A percentile compares a stretch with the other conserved stretches of the same genome.
Conservation (phyloP, 1,140 invertebrate species). For the Penaeus indicus region DNA sequence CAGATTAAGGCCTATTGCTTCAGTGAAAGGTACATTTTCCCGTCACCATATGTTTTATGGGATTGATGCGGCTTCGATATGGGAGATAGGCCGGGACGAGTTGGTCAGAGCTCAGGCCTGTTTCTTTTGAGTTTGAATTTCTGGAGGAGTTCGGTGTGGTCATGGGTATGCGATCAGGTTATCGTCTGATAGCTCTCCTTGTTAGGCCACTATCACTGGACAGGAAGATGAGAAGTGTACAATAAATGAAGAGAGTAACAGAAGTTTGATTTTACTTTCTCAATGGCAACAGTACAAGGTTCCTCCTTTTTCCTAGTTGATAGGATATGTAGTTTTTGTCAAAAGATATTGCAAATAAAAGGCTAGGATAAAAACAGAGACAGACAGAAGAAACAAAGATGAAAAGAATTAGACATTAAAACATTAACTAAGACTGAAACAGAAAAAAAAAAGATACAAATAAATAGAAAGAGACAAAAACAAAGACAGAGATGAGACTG, state of each 20-base stretch:
- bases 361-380: not conserved
- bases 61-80: conserved; percentile 95
- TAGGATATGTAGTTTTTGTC: too few relatives aligned
- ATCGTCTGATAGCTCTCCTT: conserved; percentile 93
- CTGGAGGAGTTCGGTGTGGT: conserved; percentile 94
- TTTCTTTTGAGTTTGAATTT: conserved; percentile 98
- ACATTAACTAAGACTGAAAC: not conserved
- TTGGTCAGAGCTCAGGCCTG: conserved; percentile 89
- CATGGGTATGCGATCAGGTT: conserved; percentile 96
- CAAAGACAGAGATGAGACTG: too few relatives aligned
- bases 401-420: not conserved
- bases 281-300: too few relatives aligned
- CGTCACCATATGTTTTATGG: conserved; percentile 91
- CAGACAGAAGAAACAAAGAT: not conserved
- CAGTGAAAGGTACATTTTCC: conserved; percentile 94
- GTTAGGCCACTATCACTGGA: conserved; percentile 89
- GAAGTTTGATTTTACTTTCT: too few relatives aligned
- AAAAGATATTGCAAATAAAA: too few relatives aligned
- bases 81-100: conserved; percentile 93
- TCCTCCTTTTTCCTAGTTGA: too few relatives aligned
- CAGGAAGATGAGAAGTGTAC: conserved; percentile 17
- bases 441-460: not conserved
- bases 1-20: conserved; percentile 67
- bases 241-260: too few relatives aligned
- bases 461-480: too few relatives aligned